phyloP scores from a whole-genome alignment of 2,888 invertebrate species.

The Branchipolynoe longqiensis region DNA sequence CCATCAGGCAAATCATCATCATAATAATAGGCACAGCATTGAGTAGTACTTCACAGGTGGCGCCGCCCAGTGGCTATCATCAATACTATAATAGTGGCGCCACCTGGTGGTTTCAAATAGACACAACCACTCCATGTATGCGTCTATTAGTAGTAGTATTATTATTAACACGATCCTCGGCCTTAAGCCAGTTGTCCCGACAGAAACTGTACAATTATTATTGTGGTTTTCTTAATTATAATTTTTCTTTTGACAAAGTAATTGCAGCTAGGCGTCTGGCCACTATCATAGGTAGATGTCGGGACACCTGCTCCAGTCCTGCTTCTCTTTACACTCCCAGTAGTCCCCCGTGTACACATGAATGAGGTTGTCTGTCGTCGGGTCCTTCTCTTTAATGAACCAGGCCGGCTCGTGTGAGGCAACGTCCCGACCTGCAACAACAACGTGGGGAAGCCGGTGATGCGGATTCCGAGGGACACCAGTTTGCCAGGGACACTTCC shows the following conservation, averaged over 20 bases:
- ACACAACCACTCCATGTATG: not conserved
- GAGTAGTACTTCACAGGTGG: not conserved
- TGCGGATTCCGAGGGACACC: no score
- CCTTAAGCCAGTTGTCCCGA: not conserved
- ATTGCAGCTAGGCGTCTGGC: constrained; percentile 13
- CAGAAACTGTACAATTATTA: constrained; percentile 47
- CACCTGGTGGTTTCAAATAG: constrained; percentile 13
- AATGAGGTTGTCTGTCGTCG: constrained; percentile 85
- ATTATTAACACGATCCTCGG: constrained; percentile 6
- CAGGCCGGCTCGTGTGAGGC: constrained; percentile 90
- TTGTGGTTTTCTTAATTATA: no score
- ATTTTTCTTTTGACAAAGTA: constrained; percentile 12
- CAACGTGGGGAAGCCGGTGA: no score
- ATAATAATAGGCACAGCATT: constrained; percentile 13
- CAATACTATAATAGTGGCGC: constrained; percentile 36
- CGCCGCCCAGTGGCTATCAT: not conserved
- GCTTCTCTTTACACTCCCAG: constrained; percentile 94
- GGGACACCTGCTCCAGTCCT: constrained; percentile 95
- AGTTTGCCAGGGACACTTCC: no score
- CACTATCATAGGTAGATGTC: constrained; percentile 87
- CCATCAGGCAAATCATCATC: constrained; percentile 16
- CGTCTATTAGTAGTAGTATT: constrained; percentile 9
- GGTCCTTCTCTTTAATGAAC: constrained; percentile 92
- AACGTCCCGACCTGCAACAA: constrained; percentile 85
- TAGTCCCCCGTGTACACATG: constrained; percentile 94